Base-by-base conservation (phyloP, 2,797 vertebrate genomes). In the Pangasius larnaudii region DNA sequence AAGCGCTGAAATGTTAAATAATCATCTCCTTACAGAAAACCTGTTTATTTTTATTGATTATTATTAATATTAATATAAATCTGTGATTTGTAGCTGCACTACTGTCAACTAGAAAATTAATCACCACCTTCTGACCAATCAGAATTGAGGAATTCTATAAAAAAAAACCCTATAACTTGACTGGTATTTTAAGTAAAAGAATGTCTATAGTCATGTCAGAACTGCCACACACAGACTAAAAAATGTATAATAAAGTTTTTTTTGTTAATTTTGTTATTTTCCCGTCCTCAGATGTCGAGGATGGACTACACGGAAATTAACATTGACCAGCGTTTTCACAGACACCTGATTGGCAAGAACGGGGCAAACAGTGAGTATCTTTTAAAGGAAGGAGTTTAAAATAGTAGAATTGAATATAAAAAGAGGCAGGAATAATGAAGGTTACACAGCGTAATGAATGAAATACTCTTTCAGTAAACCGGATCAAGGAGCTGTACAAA, bases 401-500 rank as follows among this genome's bases (percentile, higher is more conserved):
- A 18, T 46, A 61, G 11, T 8, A 27, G 8, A 1, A 53, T 33
- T 33, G 27, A 0, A 42, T 16, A 58, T 58, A 58, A 59, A 81
- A 42, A 59, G 33, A 7, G 33, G 18, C 5, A 22, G 6, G 79
- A n/a, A 6, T 16, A 0, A 27, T 8, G 14, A 42, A 7, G 18
- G 18, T 36, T 24, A 24, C 6, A 24, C 39, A 5, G 33, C 0
- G 3, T 46, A 63, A 42, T 18, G 39, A 82, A n/a, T 16, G 36
- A n/a, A 27, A 80, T 39, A 2, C 18, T 69, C 19, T 84, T 51
- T 16, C 84, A 97, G 96, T 97, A 88, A 97, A 96, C 79, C 94
- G 95, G 85, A 97, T 97, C 92, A 96, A 96, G 92, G 95, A 97
- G 90, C 96, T 96, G 93, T 96, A 97, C 93, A 96, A 97, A 87